Evolutionary conservation across 1,140 invertebrate species (phyloP).

Genomic region (Drosophila funebris): DNA sequence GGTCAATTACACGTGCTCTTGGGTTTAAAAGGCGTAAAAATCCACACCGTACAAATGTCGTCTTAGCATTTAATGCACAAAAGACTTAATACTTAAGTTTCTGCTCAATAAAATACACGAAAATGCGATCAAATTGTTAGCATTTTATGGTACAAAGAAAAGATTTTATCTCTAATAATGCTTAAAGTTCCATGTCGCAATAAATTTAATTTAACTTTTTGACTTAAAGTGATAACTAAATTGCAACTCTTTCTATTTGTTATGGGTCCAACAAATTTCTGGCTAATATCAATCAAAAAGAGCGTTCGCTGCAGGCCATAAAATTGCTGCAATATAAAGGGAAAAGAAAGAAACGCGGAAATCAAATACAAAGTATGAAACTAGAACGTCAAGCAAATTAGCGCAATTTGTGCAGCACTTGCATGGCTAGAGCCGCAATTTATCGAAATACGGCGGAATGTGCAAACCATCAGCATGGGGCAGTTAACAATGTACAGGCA

Average conservation of each 20-base stretch:
- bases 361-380: slow-evolving; percentile 44
- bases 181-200: no score
- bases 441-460: slow-evolving; percentile 63
- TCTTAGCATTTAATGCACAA: neutral
- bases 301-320: slow-evolving; percentile 31
- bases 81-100: slow-evolving; percentile 17
- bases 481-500: slow-evolving; percentile 54
- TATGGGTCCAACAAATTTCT: slow-evolving; percentile 37
- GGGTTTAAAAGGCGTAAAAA: slow-evolving; percentile 38
- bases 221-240: neutral
- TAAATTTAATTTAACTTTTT: neutral
- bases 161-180: neutral
- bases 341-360: neutral
- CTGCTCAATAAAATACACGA: neutral
- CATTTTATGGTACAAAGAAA: neutral
- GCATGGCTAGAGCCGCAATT: slow-evolving; percentile 58
- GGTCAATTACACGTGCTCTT: slow-evolving; percentile 70
- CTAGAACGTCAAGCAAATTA: slow-evolving; percentile 67
- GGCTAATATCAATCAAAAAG: slow-evolving; percentile 64
- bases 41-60: slow-evolving; percentile 25
- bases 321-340: slow-evolving; percentile 33
- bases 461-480: slow-evolving; percentile 53
- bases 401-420: slow-evolving; percentile 71
- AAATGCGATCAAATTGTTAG: neutral
- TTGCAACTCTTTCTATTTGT: slow-evolving; percentile 7